Conservation (phyloP, 2,113 vertebrate species). For the Prunella himalayana region DNA sequence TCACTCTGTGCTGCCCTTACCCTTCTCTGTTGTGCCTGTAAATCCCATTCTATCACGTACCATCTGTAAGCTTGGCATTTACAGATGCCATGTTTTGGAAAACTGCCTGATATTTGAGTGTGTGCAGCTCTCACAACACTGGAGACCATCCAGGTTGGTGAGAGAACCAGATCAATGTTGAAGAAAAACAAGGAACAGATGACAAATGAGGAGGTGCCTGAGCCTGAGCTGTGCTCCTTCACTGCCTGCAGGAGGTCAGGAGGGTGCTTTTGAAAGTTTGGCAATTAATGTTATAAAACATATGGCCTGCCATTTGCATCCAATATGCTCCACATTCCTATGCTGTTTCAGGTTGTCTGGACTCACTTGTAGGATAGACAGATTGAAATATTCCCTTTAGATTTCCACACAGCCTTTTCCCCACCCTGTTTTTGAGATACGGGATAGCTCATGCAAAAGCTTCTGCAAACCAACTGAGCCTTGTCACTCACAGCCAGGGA, state of each 20-base stretch:
- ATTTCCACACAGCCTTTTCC: background rate
- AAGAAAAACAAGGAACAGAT: constrained; percentile 8
- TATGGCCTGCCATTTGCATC: constrained; percentile 17
- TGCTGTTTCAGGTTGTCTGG: constrained; percentile 25
- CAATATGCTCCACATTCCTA: constrained; percentile 6
- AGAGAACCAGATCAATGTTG: background rate
- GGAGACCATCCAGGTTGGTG: constrained; percentile 22
- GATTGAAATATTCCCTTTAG: background rate
- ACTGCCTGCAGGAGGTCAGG: background rate
- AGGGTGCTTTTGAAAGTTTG: constrained; percentile 3
- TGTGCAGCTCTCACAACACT: background rate
- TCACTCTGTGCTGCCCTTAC: background rate
- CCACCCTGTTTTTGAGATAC: background rate
- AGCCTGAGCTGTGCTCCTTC: background rate
- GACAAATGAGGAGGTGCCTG: constrained; percentile 2
- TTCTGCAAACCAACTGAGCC: background rate
- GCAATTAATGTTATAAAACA: constrained; percentile 22
- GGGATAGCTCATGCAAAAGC: background rate
- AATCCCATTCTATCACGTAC: background rate
- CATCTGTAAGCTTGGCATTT: constrained; percentile 26
- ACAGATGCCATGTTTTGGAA: background rate
- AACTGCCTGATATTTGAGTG: background rate
- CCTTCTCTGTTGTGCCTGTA: background rate
- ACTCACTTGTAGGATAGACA: background rate
- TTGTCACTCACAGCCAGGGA: background rate